These are phyloP conservation scores for Zaprionus bogoriensis DNA, from an alignment of 2,888 invertebrate species.

Conservation along the genomic window DNA sequence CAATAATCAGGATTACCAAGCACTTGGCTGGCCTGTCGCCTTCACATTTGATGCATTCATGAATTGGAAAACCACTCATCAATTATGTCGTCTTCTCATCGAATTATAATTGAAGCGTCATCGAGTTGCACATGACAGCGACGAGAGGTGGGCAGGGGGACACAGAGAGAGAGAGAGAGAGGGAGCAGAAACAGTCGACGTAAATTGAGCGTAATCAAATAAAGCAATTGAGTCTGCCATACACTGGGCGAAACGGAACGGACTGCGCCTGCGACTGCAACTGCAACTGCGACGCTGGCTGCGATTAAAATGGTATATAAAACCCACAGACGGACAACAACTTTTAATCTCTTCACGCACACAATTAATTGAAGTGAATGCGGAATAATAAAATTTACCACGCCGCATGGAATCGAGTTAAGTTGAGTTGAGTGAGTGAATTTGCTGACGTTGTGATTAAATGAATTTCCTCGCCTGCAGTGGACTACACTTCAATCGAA, in stretches of 20 bases:
- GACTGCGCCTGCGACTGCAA: too few species aligned
- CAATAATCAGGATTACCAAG: background rate
- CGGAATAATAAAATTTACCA: slow-evolving; percentile 20
- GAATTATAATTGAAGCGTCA: slow-evolving; percentile 62
- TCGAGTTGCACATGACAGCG: slow-evolving; percentile 35
- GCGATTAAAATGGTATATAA: background rate
- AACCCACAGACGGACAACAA: background rate
- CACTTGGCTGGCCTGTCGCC: background rate
- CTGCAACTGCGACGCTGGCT: too few species aligned
- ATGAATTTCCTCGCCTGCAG: slow-evolving; percentile 4
- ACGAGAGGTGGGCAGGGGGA: background rate
- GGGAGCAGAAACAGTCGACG: slow-evolving; percentile 10
- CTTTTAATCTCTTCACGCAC: slow-evolving; percentile 32
- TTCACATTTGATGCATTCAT: slow-evolving; percentile 21
- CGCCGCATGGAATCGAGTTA: background rate
- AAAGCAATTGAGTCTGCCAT: slow-evolving; percentile 14
- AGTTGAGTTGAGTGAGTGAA: slow-evolving; percentile 1
- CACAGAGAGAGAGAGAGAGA: background rate
- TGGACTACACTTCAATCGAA: slow-evolving; percentile 25
- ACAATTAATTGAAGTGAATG: slow-evolving; percentile 27
- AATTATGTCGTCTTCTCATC: slow-evolving; percentile 65
- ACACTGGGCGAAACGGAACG: background rate
- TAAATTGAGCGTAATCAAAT: slow-evolving; percentile 62
- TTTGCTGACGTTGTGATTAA: slow-evolving; percentile 8
- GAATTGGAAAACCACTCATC: slow-evolving; percentile 46